A percentile compares a stretch with the other conserved stretches of the same genome.
phyloP scores from a whole-genome alignment of 1,140 invertebrate genomes.

The Drosophila oshimai region DNA sequence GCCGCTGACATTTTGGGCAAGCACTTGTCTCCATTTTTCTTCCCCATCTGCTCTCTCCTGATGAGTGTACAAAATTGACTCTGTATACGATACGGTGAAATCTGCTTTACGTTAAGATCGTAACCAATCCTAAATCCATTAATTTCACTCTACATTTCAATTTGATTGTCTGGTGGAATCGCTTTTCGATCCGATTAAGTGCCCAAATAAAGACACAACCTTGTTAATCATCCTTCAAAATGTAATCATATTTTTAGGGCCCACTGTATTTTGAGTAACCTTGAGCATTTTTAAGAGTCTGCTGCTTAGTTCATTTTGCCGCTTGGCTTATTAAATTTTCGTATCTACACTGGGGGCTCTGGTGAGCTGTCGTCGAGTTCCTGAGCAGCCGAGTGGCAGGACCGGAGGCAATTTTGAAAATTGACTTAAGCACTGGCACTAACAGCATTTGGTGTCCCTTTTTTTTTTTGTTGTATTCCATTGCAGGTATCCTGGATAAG shows the following conservation, averaged over 20 bases:
- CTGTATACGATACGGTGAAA: constrained; percentile 8
- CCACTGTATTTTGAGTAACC: background rate
- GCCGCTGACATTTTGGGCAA: constrained; percentile 76
- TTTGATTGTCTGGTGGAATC: background rate
- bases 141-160: background rate
- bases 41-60: background rate
- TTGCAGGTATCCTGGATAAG: constrained; percentile 90
- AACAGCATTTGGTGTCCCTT: constrained; percentile 53
- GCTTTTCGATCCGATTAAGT: background rate
- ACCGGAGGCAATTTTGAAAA: constrained; percentile 72
- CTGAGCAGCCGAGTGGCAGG: background rate
- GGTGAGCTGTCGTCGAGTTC: background rate
- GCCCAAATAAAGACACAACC: background rate
- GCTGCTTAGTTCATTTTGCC: constrained; percentile 61
- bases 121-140: too few relatives aligned
- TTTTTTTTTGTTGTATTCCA: constrained; percentile 13
- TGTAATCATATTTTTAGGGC: background rate
- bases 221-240: background rate
- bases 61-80: background rate
- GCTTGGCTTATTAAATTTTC: constrained; percentile 74
- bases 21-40: constrained; percentile 50
- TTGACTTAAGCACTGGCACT: constrained; percentile 63
- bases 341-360: constrained; percentile 43
- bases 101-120: background rate
- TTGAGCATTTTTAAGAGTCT: background rate